Percentiles rank a stretch among this genome's conserved stretches.
phyloP scores from a whole-genome alignment of 2,888 invertebrate species.

The Dusona sp. region DNA sequence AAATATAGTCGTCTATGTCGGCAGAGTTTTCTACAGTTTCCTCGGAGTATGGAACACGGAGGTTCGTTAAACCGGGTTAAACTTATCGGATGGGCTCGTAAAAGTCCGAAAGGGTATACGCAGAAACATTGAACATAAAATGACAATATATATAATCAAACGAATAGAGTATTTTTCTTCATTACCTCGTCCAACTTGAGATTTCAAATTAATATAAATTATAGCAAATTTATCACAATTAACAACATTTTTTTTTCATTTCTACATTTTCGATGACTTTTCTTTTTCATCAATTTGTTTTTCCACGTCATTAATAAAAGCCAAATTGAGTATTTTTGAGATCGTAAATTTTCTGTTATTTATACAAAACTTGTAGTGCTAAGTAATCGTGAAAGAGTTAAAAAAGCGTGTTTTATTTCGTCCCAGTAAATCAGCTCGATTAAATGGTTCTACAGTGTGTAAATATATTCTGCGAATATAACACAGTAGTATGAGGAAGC shows the following conservation, averaged over 20 bases:
- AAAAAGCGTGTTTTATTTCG: conserved; percentile 3
- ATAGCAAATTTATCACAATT: background rate
- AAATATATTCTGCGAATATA: conserved; percentile 20
- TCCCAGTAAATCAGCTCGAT: background rate
- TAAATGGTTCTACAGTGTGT: background rate
- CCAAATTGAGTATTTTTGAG: background rate
- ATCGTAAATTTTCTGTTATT: background rate
- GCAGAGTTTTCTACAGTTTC: too few relatives aligned
- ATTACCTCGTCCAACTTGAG: background rate
- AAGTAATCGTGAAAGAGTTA: background rate
- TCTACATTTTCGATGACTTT: background rate
- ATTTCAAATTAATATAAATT: background rate
- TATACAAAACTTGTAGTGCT: background rate
- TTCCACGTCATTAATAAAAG: too few relatives aligned
- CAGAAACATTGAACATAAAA: too few relatives aligned
- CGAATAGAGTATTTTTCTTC: too few relatives aligned
- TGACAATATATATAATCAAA: too few relatives aligned
- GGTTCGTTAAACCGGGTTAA: too few relatives aligned
- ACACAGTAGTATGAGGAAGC: conserved; percentile 59
- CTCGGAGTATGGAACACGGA: too few relatives aligned
- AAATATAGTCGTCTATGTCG: too few relatives aligned
- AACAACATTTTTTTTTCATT: background rate
- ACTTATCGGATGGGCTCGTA: too few relatives aligned
- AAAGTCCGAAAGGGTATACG: too few relatives aligned
- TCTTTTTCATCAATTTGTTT: background rate